Percentiles rank a stretch among this genome's conserved stretches.
These are phyloP conservation scores for Chalcis sispes DNA, from an alignment of 2,888 invertebrate genomes.

Conservation along the genomic window DNA sequence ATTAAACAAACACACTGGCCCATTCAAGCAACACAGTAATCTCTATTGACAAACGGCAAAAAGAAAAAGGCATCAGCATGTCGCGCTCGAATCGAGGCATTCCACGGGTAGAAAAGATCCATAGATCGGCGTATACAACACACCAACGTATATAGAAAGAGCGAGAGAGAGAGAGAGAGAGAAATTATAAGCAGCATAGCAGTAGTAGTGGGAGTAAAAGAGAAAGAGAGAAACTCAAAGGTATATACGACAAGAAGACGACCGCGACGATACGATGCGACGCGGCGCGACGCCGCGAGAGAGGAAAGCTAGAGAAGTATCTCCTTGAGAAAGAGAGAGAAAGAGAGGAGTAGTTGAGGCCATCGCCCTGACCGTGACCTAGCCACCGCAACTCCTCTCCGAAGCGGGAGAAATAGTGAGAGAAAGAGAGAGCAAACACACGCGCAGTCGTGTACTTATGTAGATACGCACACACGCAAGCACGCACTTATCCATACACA, in stretches of 20 bases:
- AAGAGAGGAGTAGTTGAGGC: slow-evolving; percentile 67
- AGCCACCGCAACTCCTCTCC: slow-evolving; percentile 69
- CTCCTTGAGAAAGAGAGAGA: slow-evolving; percentile 53
- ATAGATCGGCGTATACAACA: slow-evolving; percentile 33
- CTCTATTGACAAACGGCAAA: slow-evolving; percentile 7
- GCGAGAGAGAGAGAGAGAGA: slow-evolving; percentile 24
- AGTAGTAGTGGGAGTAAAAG: not conserved
- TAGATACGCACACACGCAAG: slow-evolving; percentile 8
- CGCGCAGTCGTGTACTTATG: slow-evolving; percentile 40
- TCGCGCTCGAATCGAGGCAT: slow-evolving; percentile 17
- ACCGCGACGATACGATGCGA: no score
- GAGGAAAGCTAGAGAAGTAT: slow-evolving; percentile 52
- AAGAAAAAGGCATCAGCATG: not conserved
- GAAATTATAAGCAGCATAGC: no score
- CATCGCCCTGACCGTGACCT: slow-evolving; percentile 76
- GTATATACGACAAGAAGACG: slow-evolving; percentile 35
- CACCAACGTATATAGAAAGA: slow-evolving; percentile 31
- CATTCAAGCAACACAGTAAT: not conserved
- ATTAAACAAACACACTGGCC: slow-evolving; percentile 9
- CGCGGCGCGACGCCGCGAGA: slow-evolving; percentile 33
- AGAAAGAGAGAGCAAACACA: slow-evolving; percentile 22
- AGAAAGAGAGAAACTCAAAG: slow-evolving; percentile 12
- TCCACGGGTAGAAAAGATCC: slow-evolving; percentile 19
- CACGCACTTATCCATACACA: slow-evolving; percentile 31
- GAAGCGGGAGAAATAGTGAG: not conserved